Evolutionary conservation across 2,797 vertebrate species (phyloP), one percentile per base, ranked within the genome.

Genomic region (Epinephelus malabaricus): DNA sequence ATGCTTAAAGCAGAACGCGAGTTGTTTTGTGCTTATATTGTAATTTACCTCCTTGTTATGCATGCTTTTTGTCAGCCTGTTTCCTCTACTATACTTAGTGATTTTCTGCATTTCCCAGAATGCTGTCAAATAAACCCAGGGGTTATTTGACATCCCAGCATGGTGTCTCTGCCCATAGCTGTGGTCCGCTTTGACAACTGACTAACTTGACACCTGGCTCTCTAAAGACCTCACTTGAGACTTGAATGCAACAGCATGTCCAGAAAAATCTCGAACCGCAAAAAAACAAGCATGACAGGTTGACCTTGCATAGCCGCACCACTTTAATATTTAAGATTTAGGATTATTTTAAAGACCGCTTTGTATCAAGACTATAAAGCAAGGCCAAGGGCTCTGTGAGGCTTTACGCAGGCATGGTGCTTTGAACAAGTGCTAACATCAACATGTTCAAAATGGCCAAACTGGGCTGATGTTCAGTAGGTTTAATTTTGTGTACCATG

Each of bases 11-110:
- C 30, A 66, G 59, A 19, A 15, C 0, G 0, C 13, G 8, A 70
- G 61, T 23, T 65, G 23, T 75, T 80, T 54, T 78, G 12, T 72
- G 23, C 27, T 59, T 2, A 68, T 74, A 17, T 54, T 90, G 18
- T 38, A 70, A 75, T 76, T 56, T 46, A 45, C 38, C n/a, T 47
- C 9, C 27, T 66, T 65, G 17, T 69, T 25, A 12, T 38, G n/a
- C 63, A 55, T 23, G 38, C n/a, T 46, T 68, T 59, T 55, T 21
- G 65, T 55, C 11, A 70, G 15, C 18, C 4, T 13, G 13, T 43
- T 50, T 54, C 51, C 51, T 71, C 23, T 34, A 25, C 19, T 27
- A 6, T 61, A 55, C 40, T 58, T 21, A 59, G 2, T 43, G 19
- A 30, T 54, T 63, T 68, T 75, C 27, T 63, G 15, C 7, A 17